These are phyloP conservation scores for Cuculus canorus DNA, from an alignment of 2,797 vertebrate species.

Conservation along the genomic window DNA sequence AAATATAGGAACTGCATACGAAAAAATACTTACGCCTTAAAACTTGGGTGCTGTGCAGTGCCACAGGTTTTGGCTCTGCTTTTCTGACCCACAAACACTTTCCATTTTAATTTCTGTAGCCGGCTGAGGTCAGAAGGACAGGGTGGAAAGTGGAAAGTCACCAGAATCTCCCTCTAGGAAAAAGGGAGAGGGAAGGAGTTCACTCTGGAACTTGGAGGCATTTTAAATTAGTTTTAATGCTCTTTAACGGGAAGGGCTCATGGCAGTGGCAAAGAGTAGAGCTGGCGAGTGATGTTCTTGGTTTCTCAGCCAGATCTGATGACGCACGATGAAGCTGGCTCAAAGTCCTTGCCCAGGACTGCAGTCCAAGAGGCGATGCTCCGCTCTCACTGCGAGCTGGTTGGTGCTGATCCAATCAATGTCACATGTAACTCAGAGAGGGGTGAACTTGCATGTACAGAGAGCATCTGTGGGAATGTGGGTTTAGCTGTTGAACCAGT, in stretches of 20 bases:
- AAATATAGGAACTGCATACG: neutral
- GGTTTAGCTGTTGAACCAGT: neutral
- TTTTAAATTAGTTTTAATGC: neutral
- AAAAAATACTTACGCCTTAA: neutral
- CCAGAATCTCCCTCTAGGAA: neutral
- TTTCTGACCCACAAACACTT: neutral
- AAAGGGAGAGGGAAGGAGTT: neutral
- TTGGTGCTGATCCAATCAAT: neutral
- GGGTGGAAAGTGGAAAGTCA: neutral
- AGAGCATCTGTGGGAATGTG: neutral
- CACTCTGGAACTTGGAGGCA: neutral
- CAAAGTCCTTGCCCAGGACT: neutral
- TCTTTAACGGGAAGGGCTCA: neutral
- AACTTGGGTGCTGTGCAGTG: neutral
- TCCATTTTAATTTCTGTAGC: neutral
- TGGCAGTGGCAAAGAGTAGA: rapidly evolving
- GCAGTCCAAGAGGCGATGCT: neutral
- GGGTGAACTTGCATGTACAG: neutral
- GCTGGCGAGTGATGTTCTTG: neutral
- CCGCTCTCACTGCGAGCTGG: rapidly evolving
- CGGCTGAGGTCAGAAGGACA: neutral
- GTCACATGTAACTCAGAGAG: neutral
- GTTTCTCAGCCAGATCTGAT: neutral
- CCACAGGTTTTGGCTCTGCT: neutral
- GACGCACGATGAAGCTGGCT: neutral